Evolutionary conservation across 2,797 vertebrate species (phyloP).

Genomic region (Lerista edwardsae): DNA sequence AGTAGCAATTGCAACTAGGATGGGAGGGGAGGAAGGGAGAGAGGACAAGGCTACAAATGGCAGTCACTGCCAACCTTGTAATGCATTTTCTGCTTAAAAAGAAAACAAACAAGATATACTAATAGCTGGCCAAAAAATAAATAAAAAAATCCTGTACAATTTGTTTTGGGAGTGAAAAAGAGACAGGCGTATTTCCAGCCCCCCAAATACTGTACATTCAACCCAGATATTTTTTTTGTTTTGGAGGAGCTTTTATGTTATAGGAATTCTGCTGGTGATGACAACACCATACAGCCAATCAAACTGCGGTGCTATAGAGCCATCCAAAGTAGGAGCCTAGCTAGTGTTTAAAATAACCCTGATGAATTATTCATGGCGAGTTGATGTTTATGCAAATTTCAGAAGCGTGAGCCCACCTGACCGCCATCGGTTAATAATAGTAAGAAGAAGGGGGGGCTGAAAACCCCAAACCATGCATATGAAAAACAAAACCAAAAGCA

Average conservation of each 20-base stretch:
- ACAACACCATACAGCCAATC: conserved; percentile 77
- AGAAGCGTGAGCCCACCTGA: conserved; percentile 74
- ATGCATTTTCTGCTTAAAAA: conserved; percentile 56
- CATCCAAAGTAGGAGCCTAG: conserved; percentile 59
- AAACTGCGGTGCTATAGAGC: conserved; percentile 64
- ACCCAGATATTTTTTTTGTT: conserved; percentile 35
- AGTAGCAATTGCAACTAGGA: conserved; percentile 63
- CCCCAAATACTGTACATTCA: conserved; percentile 56
- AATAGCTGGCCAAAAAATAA: neutral
- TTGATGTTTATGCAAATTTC: conserved; percentile 91
- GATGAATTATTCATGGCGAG: conserved; percentile 91
- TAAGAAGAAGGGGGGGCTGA: conserved; percentile 29
- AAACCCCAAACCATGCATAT: neutral
- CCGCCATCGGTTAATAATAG: conserved; percentile 70
- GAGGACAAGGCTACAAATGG: conserved; percentile 48
- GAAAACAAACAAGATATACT: conserved; percentile 8
- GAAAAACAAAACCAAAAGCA: conserved; percentile 31
- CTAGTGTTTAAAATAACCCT: conserved; percentile 80
- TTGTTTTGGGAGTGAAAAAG: conserved; percentile 64
- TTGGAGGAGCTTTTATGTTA: conserved; percentile 68
- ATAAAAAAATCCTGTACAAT: conserved; percentile 40
- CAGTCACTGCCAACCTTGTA: conserved; percentile 40
- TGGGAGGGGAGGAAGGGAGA: neutral
- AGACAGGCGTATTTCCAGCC: conserved; percentile 53
- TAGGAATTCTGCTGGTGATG: conserved; percentile 76